These are phyloP conservation scores for Notothenia rossii DNA, from an alignment of 2,113 vertebrate species.

Conservation along the genomic window DNA sequence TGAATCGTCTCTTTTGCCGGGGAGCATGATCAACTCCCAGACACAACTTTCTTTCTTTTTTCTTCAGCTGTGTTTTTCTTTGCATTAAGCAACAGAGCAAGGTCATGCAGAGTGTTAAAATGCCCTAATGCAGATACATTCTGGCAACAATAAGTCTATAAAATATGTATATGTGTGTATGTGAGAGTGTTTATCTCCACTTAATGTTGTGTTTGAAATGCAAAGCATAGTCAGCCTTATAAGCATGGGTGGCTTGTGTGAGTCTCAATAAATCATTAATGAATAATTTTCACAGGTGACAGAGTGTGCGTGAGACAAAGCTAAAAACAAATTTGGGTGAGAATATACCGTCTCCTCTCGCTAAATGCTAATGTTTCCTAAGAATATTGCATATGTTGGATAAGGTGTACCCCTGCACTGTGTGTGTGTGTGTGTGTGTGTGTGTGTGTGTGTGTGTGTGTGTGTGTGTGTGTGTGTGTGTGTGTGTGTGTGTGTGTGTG, in stretches of 20 bases:
- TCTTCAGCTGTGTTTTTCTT: conserved; percentile 14
- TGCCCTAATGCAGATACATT: conserved; percentile 41
- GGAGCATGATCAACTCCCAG: conserved; percentile 34
- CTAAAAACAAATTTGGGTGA: conserved; percentile 54
- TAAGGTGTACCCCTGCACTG: background rate
- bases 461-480: conserved; percentile 23
- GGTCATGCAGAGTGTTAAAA: conserved; percentile 60
- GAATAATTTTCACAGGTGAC: conserved; percentile 79
- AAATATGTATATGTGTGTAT: conserved; percentile 20
- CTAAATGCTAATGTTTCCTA: conserved; percentile 53
- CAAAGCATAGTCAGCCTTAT: conserved; percentile 66
- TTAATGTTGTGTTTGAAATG: conserved; percentile 71
- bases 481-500: conserved; percentile 15
- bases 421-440: conserved; percentile 6
- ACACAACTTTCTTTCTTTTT: conserved; percentile 28
- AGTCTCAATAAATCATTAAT: conserved; percentile 75
- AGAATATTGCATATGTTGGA: conserved; percentile 5
- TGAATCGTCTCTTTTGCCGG: conserved; percentile 60
- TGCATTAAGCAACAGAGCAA: conserved; percentile 54
- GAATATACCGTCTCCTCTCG: conserved; percentile 32
- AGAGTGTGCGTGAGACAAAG: conserved; percentile 38
- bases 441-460: conserved; percentile 8
- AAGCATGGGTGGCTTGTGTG: conserved; percentile 53
- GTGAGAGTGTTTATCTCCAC: conserved; percentile 52
- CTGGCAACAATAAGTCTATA: conserved; percentile 20